Conservation (phyloP, 2,888 invertebrate genomes). For the Eristalis pertinax region DNA sequence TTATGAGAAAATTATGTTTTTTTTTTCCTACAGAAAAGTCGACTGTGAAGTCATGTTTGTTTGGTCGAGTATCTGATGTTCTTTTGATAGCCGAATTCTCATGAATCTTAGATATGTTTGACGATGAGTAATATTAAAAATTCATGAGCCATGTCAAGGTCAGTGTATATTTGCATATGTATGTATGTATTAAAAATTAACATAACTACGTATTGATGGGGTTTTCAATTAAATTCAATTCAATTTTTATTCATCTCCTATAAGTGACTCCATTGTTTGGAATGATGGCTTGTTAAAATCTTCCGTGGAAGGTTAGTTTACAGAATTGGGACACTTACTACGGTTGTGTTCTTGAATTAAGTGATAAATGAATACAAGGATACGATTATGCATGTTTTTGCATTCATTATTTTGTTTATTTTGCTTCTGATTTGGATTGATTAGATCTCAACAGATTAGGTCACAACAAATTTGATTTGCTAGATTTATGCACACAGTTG, state of each 20-base stretch:
- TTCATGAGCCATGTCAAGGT: not conserved
- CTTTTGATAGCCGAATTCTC: not conserved
- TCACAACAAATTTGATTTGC: too few species aligned
- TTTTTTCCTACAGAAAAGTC: not conserved
- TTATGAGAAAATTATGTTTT: not conserved
- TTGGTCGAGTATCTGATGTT: not conserved
- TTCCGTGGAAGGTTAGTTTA: not conserved
- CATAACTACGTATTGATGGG: not conserved
- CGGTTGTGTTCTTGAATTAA: not conserved
- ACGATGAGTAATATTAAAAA: not conserved
- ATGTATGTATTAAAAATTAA: not conserved
- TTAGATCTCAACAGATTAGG: not conserved
- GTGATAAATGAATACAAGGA: not conserved
- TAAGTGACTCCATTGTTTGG: not conserved
- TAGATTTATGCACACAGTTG: too few species aligned
- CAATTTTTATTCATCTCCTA: not conserved
- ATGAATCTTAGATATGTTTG: not conserved
- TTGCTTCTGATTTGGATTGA: not conserved
- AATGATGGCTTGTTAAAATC: not conserved
- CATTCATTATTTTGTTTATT: not conserved
- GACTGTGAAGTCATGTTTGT: not conserved
- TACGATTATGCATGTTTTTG: not conserved
- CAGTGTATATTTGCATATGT: not conserved
- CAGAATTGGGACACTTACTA: too few species aligned
- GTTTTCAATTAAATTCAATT: not conserved